Percentiles rank a stretch among this genome's conserved stretches.
These are phyloP conservation scores for Andinoacara biseriatus DNA, from an alignment of 2,113 vertebrate species.

Conservation along the genomic window DNA sequence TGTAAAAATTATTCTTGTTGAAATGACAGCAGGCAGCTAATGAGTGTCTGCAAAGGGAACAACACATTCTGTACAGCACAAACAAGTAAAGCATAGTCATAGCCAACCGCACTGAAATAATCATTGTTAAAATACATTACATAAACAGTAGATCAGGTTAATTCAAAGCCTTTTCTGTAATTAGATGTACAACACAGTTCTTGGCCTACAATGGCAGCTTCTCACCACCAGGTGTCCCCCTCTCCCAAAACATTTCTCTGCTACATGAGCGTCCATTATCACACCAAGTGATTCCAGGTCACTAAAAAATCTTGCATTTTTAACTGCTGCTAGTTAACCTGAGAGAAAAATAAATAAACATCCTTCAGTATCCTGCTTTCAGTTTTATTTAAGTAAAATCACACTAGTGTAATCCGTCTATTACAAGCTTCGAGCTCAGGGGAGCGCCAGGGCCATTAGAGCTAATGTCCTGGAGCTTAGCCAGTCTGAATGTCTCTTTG, in stretches of 20 bases:
- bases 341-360: background rate
- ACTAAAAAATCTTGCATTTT: background rate
- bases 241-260: background rate
- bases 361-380: background rate
- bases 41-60: background rate
- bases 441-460: background rate
- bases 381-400: background rate
- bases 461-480: slow-evolving; percentile 20
- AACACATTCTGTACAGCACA: background rate
- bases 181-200: background rate
- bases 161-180: rapidly evolving
- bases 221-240: slow-evolving; percentile 21
- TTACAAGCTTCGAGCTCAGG: background rate
- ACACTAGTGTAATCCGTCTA: background rate
- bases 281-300: background rate
- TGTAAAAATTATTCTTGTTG: background rate
- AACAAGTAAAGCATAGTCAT: background rate
- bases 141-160: background rate
- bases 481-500: slow-evolving; percentile 3
- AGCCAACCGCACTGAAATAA: background rate
- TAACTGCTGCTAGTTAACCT: background rate
- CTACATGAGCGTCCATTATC: background rate
- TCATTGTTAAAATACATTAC: background rate
- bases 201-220: background rate
- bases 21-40: background rate